A percentile compares a stretch with the other conserved stretches of the same genome.
Evolutionary conservation across 2,113 vertebrate genomes (phyloP).

Genomic region (Heteronetta atricapilla): DNA sequence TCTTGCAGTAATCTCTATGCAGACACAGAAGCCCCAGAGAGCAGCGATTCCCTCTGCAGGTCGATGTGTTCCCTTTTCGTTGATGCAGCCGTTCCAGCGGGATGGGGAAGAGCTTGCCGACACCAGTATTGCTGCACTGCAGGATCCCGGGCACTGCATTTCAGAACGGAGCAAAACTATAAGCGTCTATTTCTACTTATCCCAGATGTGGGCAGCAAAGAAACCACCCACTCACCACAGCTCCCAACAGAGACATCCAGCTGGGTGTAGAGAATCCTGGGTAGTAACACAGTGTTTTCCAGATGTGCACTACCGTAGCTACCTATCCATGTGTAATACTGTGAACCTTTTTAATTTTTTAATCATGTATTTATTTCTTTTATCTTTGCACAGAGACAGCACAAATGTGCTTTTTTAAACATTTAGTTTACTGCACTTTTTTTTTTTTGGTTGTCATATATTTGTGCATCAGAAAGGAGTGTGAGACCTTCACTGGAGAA

Average conservation of each 20-base stretch:
- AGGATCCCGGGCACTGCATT: constrained; percentile 8
- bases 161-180: constrained; percentile 44
- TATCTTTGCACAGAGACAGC: constrained; percentile 74
- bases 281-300: constrained; percentile 60
- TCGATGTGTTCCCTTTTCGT: constrained; percentile 54
- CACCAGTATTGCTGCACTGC: constrained; percentile 37
- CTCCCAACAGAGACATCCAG: constrained; percentile 12
- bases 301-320: constrained; percentile 55
- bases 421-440: constrained; percentile 57
- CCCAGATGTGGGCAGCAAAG: constrained; percentile 38
- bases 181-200: constrained; percentile 32
- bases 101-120: constrained; percentile 52
- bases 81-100: constrained; percentile 36
- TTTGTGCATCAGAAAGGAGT: constrained; percentile 20
- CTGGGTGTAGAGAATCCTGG: constrained; percentile 49
- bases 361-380: constrained; percentile 76
- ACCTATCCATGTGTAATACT: constrained; percentile 67
- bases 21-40: constrained; percentile 68
- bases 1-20: constrained; percentile 80
- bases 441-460: neutral
- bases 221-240: constrained; percentile 13
- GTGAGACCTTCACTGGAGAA: constrained; percentile 40
- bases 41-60: constrained; percentile 54
- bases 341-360: constrained; percentile 65
- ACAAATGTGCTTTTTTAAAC: constrained; percentile 70